Percentiles rank a stretch among this genome's conserved stretches.
Evolutionary conservation across 2,888 invertebrate species (phyloP).

Genomic region (Drosophila crucigera): DNA sequence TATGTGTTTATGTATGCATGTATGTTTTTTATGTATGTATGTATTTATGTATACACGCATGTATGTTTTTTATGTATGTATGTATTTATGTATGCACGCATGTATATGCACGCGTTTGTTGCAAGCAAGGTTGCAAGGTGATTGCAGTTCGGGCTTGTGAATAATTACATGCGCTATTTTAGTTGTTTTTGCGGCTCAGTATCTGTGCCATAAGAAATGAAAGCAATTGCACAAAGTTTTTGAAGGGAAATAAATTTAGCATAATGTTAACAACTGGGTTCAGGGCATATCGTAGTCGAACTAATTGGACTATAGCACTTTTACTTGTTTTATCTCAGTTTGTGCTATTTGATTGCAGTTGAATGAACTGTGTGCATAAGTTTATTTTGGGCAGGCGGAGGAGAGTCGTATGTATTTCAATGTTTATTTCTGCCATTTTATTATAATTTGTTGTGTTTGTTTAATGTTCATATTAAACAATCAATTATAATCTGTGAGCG

Average conservation of each 20-base stretch:
- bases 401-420: constrained; percentile 35
- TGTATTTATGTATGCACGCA: neutral
- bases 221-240: neutral
- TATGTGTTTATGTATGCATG: neutral
- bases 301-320: neutral
- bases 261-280: neutral
- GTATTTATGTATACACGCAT: neutral
- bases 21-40: neutral
- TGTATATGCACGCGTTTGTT: neutral
- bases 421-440: constrained; percentile 58
- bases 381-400: constrained; percentile 3
- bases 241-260: neutral
- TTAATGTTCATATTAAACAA: constrained; percentile 65
- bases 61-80: neutral
- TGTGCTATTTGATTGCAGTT: constrained; percentile 56
- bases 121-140: too few relatives aligned
- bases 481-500: constrained; percentile 54
- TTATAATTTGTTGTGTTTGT: constrained; percentile 66
- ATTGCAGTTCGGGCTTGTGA: neutral
- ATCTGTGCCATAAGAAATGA: neutral
- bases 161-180: neutral
- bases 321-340: constrained; percentile 56
- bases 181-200: neutral
- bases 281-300: neutral
- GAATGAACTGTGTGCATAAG: constrained; percentile 54